Evolutionary conservation across 2,797 vertebrate species (phyloP).

Genomic region (Mionectes olivaceus): DNA sequence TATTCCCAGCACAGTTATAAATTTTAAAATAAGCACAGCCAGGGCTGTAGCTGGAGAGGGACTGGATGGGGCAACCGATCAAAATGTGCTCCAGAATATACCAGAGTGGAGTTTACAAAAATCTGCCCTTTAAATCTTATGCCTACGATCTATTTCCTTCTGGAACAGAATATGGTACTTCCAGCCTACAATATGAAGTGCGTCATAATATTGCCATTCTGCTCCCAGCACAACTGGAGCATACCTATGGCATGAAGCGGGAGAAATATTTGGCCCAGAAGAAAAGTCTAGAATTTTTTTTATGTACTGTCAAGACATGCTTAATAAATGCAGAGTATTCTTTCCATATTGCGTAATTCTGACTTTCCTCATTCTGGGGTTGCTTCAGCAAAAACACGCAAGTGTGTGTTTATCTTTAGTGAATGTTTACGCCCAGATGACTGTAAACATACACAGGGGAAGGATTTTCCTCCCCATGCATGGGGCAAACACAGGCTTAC

Average conservation of each 20-base stretch:
- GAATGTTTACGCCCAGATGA: neutral
- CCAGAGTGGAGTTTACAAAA: slow-evolving; percentile 14
- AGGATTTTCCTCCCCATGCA: neutral
- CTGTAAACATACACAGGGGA: neutral
- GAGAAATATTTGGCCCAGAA: slow-evolving; percentile 42
- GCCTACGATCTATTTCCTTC: slow-evolving; percentile 15
- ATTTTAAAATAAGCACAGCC: slow-evolving; percentile 22
- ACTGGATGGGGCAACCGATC: neutral
- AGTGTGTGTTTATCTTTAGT: neutral
- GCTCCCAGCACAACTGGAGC: slow-evolving; percentile 53
- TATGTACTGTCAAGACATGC: slow-evolving; percentile 36
- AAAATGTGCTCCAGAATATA: neutral
- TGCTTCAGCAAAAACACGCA: neutral
- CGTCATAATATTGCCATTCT: slow-evolving; percentile 42
- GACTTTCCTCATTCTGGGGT: slow-evolving; percentile 9
- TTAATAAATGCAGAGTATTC: slow-evolving; percentile 46
- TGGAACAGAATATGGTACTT: slow-evolving; percentile 25
- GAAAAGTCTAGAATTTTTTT: slow-evolving; percentile 21
- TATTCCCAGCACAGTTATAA: slow-evolving; percentile 6
- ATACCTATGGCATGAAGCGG: slow-evolving; percentile 60
- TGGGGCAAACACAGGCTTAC: neutral
- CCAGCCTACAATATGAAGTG: slow-evolving; percentile 16
- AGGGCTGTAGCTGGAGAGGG: neutral
- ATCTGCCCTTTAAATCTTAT: slow-evolving; percentile 23
- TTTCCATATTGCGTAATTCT: slow-evolving; percentile 46